Percentiles rank a stretch among this genome's conserved stretches.
Evolutionary conservation across 2,888 invertebrate genomes (phyloP).

Genomic region (Cordylochernes scorpioides): DNA sequence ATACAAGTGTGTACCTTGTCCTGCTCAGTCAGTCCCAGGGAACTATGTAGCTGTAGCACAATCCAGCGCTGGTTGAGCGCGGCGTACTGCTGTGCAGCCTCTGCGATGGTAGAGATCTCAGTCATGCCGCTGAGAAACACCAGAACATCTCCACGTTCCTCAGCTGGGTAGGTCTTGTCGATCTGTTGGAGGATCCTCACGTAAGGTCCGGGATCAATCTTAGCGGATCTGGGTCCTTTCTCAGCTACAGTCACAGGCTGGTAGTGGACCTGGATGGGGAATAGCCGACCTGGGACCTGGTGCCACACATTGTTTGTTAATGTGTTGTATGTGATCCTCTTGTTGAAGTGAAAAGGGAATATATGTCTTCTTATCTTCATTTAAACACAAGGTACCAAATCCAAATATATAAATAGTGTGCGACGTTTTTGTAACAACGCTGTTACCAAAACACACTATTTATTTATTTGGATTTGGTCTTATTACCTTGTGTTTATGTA

Average conservation of each 20-base stretch:
- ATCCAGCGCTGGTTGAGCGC: constrained; percentile 62
- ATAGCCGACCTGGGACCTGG: constrained; percentile 74
- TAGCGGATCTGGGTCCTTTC: constrained; percentile 34
- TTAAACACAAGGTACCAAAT: not conserved
- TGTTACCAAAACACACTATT: no score
- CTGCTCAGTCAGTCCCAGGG: constrained; percentile 71
- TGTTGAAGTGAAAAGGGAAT: not conserved
- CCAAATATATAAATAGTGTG: no score
- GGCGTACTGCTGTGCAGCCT: constrained; percentile 53
- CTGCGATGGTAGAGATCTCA: constrained; percentile 63
- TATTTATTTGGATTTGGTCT: no score
- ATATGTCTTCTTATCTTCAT: not conserved
- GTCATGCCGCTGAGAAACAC: constrained; percentile 83
- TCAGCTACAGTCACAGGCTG: constrained; percentile 38
- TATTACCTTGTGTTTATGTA: no score
- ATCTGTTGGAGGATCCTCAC: constrained; percentile 70
- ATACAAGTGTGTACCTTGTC: no score
- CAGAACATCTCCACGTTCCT: constrained; percentile 70
- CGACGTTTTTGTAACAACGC: no score
- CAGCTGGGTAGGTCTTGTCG: constrained; percentile 55
- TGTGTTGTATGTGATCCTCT: no score
- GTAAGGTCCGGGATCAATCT: constrained; percentile 76
- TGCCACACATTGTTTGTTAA: no score
- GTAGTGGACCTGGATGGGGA: constrained; percentile 69
- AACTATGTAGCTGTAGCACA: constrained; percentile 68